These are phyloP conservation scores for Caenorhabditis imperialis DNA, from an alignment of 2,888 invertebrate species.

Conservation along the genomic window DNA sequence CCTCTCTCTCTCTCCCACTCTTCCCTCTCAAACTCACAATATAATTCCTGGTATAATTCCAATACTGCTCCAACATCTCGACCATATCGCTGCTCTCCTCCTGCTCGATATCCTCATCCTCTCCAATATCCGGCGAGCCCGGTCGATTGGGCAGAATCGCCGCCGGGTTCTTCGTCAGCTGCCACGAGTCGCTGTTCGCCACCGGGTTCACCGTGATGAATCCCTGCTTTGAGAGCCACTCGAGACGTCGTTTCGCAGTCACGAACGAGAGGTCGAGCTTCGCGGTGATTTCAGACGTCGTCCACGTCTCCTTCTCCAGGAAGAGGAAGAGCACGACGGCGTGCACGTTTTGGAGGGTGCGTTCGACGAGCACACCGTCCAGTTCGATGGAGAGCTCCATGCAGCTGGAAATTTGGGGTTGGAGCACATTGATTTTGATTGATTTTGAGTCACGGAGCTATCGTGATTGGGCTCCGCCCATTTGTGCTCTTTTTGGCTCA, in stretches of 20 bases:
- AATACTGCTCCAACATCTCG: slow-evolving; percentile 75
- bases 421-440: no score
- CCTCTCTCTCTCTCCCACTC: no score
- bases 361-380: slow-evolving; percentile 61
- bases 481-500: no score
- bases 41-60: slow-evolving; percentile 72
- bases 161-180: slow-evolving; percentile 26
- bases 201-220: slow-evolving; percentile 52
- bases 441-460: no score
- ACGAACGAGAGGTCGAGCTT: slow-evolving; percentile 50
- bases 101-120: slow-evolving; percentile 54
- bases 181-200: slow-evolving; percentile 31
- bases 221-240: slow-evolving; percentile 67
- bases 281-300: slow-evolving; percentile 61
- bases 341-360: slow-evolving; percentile 62
- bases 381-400: slow-evolving; percentile 64
- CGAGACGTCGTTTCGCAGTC: slow-evolving; percentile 61
- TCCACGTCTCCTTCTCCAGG: slow-evolving; percentile 61
- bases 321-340: slow-evolving; percentile 69
- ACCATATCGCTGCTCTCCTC: slow-evolving; percentile 57
- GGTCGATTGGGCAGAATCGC: slow-evolving; percentile 21
- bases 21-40: slow-evolving; percentile 62
- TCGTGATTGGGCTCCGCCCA: no score
- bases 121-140: slow-evolving; percentile 28
- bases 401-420: slow-evolving; percentile 32